Percentiles rank a stretch among this genome's conserved stretches.
Conservation (phyloP, 2,797 vertebrate genomes). For the Lutjanus argentimaculatus region DNA sequence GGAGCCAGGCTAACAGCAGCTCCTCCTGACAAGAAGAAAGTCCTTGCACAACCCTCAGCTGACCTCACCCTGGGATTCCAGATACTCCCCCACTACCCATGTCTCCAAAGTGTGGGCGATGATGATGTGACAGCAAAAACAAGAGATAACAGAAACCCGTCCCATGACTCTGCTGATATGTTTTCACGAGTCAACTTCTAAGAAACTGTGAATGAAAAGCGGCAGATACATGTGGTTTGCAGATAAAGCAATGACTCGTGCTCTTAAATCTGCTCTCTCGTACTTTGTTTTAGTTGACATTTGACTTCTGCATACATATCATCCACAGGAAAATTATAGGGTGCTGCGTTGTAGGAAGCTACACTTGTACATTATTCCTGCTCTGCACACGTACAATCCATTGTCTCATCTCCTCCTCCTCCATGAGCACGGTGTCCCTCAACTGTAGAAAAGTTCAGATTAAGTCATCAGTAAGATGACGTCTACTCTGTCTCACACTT, state of each 20-base stretch:
- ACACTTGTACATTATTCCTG: constrained; percentile 32
- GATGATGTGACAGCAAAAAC: constrained; percentile 60
- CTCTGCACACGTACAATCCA: constrained; percentile 33
- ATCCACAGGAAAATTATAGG: constrained; percentile 66
- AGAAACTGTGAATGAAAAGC: constrained; percentile 47
- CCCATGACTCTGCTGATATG: constrained; percentile 25
- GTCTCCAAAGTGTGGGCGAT: constrained; percentile 39
- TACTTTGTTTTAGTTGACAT: constrained; percentile 52
- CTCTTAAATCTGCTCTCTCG: constrained; percentile 32
- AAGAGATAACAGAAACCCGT: constrained; percentile 62
- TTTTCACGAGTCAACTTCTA: constrained; percentile 45
- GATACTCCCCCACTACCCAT: constrained; percentile 53
- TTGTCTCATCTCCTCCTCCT: constrained; percentile 52
- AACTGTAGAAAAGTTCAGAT: constrained; percentile 77
- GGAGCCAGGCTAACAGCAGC: constrained; percentile 35
- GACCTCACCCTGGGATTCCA: constrained; percentile 61
- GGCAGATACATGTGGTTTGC: constrained; percentile 31
- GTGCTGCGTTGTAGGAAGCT: constrained; percentile 30
- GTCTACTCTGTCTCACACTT: constrained; percentile 67
- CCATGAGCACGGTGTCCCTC: constrained; percentile 24
- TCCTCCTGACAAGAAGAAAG: constrained; percentile 53
- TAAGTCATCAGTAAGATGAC: constrained; percentile 79
- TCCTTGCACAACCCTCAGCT: constrained; percentile 51
- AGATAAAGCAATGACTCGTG: constrained; percentile 55
- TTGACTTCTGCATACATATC: constrained; percentile 53